phyloP scores from a whole-genome alignment of 1,140 invertebrate species.

The Tetragonula clypearis region DNA sequence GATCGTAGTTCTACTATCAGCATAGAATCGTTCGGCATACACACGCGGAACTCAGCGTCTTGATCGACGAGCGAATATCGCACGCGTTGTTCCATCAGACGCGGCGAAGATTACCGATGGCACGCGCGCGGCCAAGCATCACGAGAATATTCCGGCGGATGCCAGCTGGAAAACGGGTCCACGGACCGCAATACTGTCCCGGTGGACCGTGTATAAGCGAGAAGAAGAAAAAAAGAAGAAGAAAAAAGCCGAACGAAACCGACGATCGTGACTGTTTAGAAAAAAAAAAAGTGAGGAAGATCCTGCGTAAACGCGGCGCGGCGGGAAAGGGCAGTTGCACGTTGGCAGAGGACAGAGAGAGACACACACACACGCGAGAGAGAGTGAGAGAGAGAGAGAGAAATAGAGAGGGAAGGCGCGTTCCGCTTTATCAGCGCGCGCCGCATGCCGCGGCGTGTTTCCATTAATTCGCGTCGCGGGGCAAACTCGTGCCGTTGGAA shows the following conservation, averaged over 20 bases:
- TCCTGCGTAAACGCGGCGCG: slow-evolving; percentile 39
- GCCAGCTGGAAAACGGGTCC: not conserved
- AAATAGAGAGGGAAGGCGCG: slow-evolving; percentile 50
- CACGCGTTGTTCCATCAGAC: not conserved
- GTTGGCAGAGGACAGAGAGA: slow-evolving; percentile 68
- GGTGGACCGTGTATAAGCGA: not conserved
- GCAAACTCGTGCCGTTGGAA: slow-evolving; percentile 76
- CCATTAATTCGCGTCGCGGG: slow-evolving; percentile 80
- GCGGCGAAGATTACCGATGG: not conserved
- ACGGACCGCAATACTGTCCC: too few species aligned
- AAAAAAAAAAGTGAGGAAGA: not conserved
- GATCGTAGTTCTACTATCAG: not conserved
- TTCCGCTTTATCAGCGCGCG: slow-evolving; percentile 77
- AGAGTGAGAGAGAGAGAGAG: too few species aligned
- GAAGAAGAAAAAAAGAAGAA: not conserved
- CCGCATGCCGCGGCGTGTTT: slow-evolving; percentile 75
- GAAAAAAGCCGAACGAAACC: not conserved
- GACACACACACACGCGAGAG: not conserved
- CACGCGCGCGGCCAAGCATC: not conserved
- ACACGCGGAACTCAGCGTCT: not conserved
- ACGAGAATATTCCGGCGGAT: not conserved
- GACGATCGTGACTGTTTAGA: not conserved
- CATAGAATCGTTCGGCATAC: not conserved
- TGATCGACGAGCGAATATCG: not conserved
- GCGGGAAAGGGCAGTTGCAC: slow-evolving; percentile 24